phyloP scores from a whole-genome alignment of 2,113 vertebrate genomes.

The Tursiops truncatus region DNA sequence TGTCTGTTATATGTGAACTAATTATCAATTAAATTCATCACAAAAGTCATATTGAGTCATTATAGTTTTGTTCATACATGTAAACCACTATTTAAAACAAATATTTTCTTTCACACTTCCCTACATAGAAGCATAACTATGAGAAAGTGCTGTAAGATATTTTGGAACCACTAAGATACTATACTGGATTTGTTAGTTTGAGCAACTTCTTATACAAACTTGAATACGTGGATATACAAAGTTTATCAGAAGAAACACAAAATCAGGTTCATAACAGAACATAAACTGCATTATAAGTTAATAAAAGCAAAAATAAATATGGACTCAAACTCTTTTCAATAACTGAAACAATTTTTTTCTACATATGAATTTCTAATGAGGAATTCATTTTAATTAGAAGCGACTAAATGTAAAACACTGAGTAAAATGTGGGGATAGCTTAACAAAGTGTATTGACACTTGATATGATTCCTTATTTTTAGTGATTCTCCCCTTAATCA shows the following conservation, averaged over 20 bases:
- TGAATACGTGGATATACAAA: background rate
- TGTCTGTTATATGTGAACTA: background rate
- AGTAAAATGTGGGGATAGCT: background rate
- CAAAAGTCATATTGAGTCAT: background rate
- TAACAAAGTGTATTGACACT: background rate
- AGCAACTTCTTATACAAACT: background rate
- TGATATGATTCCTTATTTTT: background rate
- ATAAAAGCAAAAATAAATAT: constrained; percentile 30
- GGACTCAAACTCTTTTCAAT: background rate
- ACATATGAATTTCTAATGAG: background rate
- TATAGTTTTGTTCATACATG: background rate
- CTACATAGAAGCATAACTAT: background rate
- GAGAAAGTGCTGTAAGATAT: background rate
- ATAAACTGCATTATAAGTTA: background rate
- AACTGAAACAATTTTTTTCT: constrained; percentile 10
- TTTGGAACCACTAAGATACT: background rate
- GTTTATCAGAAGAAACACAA: constrained; percentile 37
- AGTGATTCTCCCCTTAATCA: background rate
- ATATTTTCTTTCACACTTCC: background rate
- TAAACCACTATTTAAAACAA: constrained; percentile 32
- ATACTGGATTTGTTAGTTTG: background rate
- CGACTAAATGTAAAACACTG: background rate
- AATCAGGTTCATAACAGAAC: background rate
- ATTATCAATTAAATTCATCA: background rate
- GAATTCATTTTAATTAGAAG: constrained; percentile 24